Percentiles rank a stretch among this genome's conserved stretches.
Conservation (phyloP, 2,888 invertebrate species). For the Patella pellucida region DNA sequence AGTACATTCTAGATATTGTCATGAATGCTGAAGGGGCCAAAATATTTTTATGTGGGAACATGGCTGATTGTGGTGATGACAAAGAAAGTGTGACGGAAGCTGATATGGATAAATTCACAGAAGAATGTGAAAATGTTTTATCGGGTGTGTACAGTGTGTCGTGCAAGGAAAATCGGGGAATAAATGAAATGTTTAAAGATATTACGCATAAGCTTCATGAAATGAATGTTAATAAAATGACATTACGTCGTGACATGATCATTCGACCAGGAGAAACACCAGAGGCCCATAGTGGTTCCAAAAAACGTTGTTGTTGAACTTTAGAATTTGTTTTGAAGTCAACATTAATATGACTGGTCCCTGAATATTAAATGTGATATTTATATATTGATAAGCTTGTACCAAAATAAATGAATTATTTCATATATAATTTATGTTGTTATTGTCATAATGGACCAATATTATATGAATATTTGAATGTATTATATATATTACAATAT, state of each 20-base stretch:
- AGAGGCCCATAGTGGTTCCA: slow-evolving; percentile 38
- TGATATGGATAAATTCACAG: slow-evolving; percentile 87
- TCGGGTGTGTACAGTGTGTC: slow-evolving; percentile 91
- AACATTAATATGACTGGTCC: too few species aligned
- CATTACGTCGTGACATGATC: slow-evolving; percentile 52
- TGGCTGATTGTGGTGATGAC: slow-evolving; percentile 85
- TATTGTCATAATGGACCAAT: too few species aligned
- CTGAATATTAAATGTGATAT: too few species aligned
- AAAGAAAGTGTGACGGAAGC: slow-evolving; percentile 83
- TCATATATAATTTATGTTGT: too few species aligned
- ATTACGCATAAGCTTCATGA: slow-evolving; percentile 76
- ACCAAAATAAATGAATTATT: too few species aligned
- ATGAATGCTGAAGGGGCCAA: slow-evolving; percentile 88
- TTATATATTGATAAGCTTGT: too few species aligned
- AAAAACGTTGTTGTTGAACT: slow-evolving; percentile 51
- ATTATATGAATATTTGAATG: too few species aligned
- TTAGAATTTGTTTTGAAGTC: too few species aligned
- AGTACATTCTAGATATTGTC: slow-evolving; percentile 92
- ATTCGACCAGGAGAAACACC: slow-evolving; percentile 54
- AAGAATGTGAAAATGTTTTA: slow-evolving; percentile 91
- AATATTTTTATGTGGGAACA: slow-evolving; percentile 94
- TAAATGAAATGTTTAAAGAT: slow-evolving; percentile 91
- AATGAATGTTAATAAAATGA: slow-evolving; percentile 55
- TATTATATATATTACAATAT: too few species aligned
- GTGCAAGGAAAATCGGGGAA: slow-evolving; percentile 87